A percentile compares a stretch with the other conserved stretches of the same genome.
phyloP scores from a whole-genome alignment of 92 coral and sea anemone genomes.

The Muricea muricata region DNA sequence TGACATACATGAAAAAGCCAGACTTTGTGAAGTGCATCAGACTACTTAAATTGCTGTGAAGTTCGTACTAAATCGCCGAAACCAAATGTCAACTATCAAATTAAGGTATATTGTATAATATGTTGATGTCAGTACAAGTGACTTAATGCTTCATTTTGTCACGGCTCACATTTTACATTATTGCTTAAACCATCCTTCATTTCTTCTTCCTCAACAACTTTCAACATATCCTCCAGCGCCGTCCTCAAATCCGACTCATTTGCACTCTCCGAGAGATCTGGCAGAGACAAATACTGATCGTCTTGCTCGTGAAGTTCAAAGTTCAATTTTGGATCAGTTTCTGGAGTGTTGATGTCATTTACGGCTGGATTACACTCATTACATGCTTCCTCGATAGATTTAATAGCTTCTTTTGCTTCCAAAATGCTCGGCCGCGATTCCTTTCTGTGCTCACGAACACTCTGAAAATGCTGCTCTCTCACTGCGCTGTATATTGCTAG shows the following conservation, averaged over 20 bases:
- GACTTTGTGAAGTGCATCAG: too few relatives aligned
- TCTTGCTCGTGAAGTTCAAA: slow-evolving; percentile 35
- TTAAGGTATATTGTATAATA: too few relatives aligned
- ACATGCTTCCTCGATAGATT: neutral
- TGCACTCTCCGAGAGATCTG: slow-evolving; percentile 28
- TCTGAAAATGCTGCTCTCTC: slow-evolving; percentile 90
- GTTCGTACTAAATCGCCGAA: too few relatives aligned
- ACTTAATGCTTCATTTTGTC: neutral
- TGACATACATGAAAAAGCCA: too few relatives aligned
- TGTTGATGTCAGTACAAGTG: neutral
- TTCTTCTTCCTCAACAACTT: slow-evolving; percentile 45
- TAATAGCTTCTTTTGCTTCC: neutral
- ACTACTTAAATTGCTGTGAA: too few relatives aligned
- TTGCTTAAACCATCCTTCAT: neutral
- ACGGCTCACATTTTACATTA: neutral
- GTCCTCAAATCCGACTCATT: slow-evolving; percentile 39
- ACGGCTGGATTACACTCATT: neutral
- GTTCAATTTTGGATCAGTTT: neutral
- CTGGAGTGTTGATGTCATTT: neutral
- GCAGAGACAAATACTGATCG: slow-evolving; percentile 33
- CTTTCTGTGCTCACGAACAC: slow-evolving; percentile 76
- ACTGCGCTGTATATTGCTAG: slow-evolving; percentile 86
- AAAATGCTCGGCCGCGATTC: slow-evolving; percentile 46
- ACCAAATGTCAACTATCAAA: too few relatives aligned
- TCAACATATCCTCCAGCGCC: slow-evolving; percentile 43